Evolutionary conservation across 2,113 vertebrate genomes (phyloP).

Genomic region (Camelus bactrianus): DNA sequence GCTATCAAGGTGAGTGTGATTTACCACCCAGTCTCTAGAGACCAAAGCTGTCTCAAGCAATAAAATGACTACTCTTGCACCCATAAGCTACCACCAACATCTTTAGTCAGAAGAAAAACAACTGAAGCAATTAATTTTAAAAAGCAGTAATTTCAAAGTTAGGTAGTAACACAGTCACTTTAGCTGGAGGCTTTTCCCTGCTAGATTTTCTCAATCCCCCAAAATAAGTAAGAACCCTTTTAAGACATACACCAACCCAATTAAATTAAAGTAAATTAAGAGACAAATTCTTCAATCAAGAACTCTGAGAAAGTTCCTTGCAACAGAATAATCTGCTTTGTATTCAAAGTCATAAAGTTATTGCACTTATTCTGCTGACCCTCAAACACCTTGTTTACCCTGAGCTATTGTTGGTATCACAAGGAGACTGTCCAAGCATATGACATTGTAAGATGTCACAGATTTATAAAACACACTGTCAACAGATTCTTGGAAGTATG

Average conservation of each 20-base stretch:
- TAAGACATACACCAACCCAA: background rate
- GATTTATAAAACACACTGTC: background rate
- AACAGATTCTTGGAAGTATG: background rate
- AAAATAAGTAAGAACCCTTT: conserved; percentile 27
- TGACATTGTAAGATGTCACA: background rate
- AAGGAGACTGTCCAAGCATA: background rate
- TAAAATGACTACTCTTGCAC: conserved; percentile 31
- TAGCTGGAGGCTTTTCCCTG: background rate
- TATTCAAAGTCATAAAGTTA: conserved; percentile 21
- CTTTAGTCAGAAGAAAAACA: background rate
- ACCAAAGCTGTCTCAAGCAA: conserved; percentile 6
- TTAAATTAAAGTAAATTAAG: conserved; percentile 36
- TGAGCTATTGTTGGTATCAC: background rate
- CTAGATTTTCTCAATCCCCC: background rate
- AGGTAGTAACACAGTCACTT: background rate
- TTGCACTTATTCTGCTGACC: background rate
- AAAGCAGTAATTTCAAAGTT: background rate
- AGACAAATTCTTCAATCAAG: conserved; percentile 33
- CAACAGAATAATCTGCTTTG: background rate
- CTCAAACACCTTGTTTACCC: background rate
- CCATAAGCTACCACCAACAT: background rate
- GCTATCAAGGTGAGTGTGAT: background rate
- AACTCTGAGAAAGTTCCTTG: conserved; percentile 11
- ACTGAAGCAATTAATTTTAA: conserved; percentile 42
- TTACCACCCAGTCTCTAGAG: background rate